phyloP scores from a whole-genome alignment of 2,888 invertebrate genomes.

The Aspidiotus rigidus region DNA sequence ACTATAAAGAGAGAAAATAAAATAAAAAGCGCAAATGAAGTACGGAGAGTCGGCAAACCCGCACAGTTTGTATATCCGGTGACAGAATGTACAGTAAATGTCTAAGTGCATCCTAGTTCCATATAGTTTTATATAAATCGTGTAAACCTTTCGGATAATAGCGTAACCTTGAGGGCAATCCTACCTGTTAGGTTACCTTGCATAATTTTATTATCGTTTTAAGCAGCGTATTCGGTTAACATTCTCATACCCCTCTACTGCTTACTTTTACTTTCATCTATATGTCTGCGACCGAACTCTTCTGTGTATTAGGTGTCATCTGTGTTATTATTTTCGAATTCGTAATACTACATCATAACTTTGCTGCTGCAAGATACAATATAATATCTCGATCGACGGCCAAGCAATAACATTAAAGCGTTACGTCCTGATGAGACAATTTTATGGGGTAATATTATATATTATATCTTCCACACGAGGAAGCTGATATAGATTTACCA shows the following conservation, averaged over 20 bases:
- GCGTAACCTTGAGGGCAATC: slow-evolving; percentile 33
- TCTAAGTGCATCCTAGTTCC: slow-evolving; percentile 32
- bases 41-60: slow-evolving; percentile 20
- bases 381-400: too few species aligned
- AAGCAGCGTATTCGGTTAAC: slow-evolving; percentile 30
- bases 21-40: slow-evolving; percentile 30
- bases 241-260: slow-evolving; percentile 27
- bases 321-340: slow-evolving; percentile 28
- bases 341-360: background rate
- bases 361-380: too few species aligned
- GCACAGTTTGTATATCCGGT: slow-evolving; percentile 28
- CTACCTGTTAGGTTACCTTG: slow-evolving; percentile 33
- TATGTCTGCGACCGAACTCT: slow-evolving; percentile 16
- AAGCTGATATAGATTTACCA: too few species aligned
- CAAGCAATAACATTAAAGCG: too few species aligned
- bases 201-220: slow-evolving; percentile 34
- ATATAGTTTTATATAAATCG: slow-evolving; percentile 33
- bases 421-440: too few species aligned
- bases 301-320: slow-evolving; percentile 23
- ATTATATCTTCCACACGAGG: too few species aligned
- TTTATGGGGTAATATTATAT: too few species aligned
- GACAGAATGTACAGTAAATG: slow-evolving; percentile 30
- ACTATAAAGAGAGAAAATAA: slow-evolving; percentile 15
- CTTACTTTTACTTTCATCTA: slow-evolving; percentile 33
- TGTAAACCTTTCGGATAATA: slow-evolving; percentile 34